A percentile compares a stretch with the other conserved stretches of the same genome.
These are phyloP conservation scores for Mesochorus sp. DNA, from an alignment of 2,888 invertebrate species.

Conservation along the genomic window DNA sequence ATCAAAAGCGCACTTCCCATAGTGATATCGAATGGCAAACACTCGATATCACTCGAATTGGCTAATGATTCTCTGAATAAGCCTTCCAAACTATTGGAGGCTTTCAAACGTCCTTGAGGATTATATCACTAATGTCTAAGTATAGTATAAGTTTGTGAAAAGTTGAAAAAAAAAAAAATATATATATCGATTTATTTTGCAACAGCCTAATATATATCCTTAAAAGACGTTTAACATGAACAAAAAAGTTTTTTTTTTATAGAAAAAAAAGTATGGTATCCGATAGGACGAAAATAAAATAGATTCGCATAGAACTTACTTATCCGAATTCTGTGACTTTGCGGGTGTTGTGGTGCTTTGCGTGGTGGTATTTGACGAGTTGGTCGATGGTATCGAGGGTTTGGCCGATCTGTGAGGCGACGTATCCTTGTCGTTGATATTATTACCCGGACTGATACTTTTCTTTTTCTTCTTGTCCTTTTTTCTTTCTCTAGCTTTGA, in stretches of 20 bases:
- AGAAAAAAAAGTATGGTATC: neutral
- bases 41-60: too few relatives aligned
- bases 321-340: conserved; percentile 73
- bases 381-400: conserved; percentile 66
- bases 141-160: too few relatives aligned
- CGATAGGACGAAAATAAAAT: neutral
- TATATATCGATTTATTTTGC: too few relatives aligned
- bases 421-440: conserved; percentile 73
- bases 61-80: too few relatives aligned
- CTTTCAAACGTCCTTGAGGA: too few relatives aligned
- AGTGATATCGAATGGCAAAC: too few relatives aligned
- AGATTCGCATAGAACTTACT: conserved; percentile 65
- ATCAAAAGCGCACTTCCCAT: too few relatives aligned
- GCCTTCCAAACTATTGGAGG: too few relatives aligned
- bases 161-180: too few relatives aligned
- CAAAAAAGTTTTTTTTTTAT: conserved; percentile 7
- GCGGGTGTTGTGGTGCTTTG: conserved; percentile 72
- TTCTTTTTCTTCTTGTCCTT: conserved; percentile 88
- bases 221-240: too few relatives aligned
- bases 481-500: conserved; percentile 88
- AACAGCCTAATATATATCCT: too few relatives aligned
- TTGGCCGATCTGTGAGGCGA: conserved; percentile 74
- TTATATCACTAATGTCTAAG: too few relatives aligned
- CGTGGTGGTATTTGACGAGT: conserved; percentile 52
- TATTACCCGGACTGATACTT: conserved; percentile 61